phyloP scores from a whole-genome alignment of 2,113 vertebrate species.

The Hippocampus guttulatus region DNA sequence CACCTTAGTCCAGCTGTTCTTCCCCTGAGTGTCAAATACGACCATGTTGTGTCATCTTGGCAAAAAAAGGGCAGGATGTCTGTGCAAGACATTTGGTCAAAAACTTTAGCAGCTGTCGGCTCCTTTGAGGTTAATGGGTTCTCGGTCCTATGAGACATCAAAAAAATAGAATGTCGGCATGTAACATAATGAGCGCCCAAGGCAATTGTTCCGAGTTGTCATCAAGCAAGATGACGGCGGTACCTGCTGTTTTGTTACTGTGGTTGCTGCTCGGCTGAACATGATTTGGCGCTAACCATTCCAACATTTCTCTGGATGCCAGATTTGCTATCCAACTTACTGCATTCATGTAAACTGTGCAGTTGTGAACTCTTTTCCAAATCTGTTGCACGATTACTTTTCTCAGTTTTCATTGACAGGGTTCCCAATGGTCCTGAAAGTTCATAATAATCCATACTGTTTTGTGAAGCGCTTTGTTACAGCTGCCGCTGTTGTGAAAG shows the following conservation, averaged over 20 bases:
- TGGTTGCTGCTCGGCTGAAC: neutral
- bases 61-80: conserved; percentile 58
- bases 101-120: conserved; percentile 35
- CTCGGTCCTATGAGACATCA: conserved; percentile 52
- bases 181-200: conserved; percentile 55
- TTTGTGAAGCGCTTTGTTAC: too few relatives aligned
- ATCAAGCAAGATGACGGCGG: conserved; percentile 4
- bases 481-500: too few relatives aligned
- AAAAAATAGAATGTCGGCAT: conserved; percentile 56
- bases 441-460: too few relatives aligned
- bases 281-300: neutral
- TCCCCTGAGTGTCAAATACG: conserved; percentile 73
- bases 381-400: neutral
- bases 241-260: conserved; percentile 7
- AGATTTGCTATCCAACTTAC: neutral
- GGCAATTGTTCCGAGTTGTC: conserved; percentile 51
- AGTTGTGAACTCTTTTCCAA: neutral
- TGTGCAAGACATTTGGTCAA: conserved; percentile 57
- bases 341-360: neutral
- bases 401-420: neutral
- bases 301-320: neutral
- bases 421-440: too few relatives aligned
- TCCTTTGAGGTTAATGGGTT: conserved; percentile 46
- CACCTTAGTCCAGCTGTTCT: conserved; percentile 66
- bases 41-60: conserved; percentile 55